Evolutionary conservation across 1,140 invertebrate species (phyloP), one percentile per base, ranked within the genome.

Genomic region (Magallana gigas): DNA sequence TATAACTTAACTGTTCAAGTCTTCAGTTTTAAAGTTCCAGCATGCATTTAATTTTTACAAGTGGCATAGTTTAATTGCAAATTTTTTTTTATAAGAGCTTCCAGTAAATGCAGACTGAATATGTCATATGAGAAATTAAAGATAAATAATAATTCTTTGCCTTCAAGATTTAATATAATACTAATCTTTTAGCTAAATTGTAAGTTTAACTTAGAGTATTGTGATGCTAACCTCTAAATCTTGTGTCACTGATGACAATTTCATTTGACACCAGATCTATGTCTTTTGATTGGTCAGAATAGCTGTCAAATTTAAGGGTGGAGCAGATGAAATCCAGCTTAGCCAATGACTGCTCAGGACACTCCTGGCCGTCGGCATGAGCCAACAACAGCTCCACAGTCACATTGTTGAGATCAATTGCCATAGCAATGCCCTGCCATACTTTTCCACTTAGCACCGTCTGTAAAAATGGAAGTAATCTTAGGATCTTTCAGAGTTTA

Each of bases 241-340:
- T 96, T 12, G 97, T 97, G 94, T 99, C 98, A 60, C 96, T 96
- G 80, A 98, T 96, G 1, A 98, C 94, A 93, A 99, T 99, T 94
- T 99, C 98, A 93, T 97, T 97, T 0, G 98, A 99, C 0, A 98
- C 97, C 5, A 99, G 95, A 95, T 99, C 98, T 56, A 99, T 96
- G 92, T 99, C 98, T 95, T 98, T 98, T 11, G 97, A 97, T 12
- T 97, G 96, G 95, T 99, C 97, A 88, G 97, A 98, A 92, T 97
- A 97, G 1, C 96, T 96, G 92, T 98, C 98, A 76, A 98, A 96
- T 29, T 97, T 97, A 2, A 99, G 94, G 56, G 96, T 96, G 0
- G 98, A 99, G 93, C 97, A 97, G 83, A 99, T 97, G 94, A 99
- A 99, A 94, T 99, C 98, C 84, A 99, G 96, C 89, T 97, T 97